A percentile compares a stretch with the other conserved stretches of the same genome.
Evolutionary conservation across 1,140 invertebrate genomes (phyloP).

Genomic region (Globodera ellingtonae): DNA sequence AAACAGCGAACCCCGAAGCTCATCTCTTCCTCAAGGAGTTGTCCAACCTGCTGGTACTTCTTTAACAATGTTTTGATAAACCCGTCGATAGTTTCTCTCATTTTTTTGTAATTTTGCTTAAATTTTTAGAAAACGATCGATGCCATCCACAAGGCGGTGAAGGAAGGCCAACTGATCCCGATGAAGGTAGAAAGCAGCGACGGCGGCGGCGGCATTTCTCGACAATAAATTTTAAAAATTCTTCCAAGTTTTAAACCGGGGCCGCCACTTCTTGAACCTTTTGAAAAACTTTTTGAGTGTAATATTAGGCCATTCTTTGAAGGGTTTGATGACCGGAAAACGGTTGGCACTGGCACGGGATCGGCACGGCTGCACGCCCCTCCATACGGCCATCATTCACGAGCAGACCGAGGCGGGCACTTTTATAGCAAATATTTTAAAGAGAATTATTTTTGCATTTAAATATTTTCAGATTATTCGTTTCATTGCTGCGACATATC

Average conservation of each 20-base stretch:
- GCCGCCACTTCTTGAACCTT: too few relatives aligned
- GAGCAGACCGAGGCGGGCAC: constrained; percentile 71
- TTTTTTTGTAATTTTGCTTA: constrained; percentile 14
- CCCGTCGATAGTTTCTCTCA: too few relatives aligned
- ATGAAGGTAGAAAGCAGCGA: constrained; percentile 58
- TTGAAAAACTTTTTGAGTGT: too few relatives aligned
- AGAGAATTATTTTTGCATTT: not conserved
- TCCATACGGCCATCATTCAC: constrained; percentile 71
- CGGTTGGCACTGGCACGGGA: constrained; percentile 75
- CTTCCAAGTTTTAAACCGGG: not conserved
- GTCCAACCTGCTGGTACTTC: constrained; percentile 74
- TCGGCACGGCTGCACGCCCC: constrained; percentile 79
- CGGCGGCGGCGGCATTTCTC: not conserved
- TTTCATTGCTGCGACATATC: constrained; percentile 59
- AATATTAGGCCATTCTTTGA: not conserved
- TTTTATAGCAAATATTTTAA: not conserved
- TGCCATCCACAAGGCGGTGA: constrained; percentile 75
- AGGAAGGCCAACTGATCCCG: constrained; percentile 73
- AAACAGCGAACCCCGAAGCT: constrained; percentile 73
- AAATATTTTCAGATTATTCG: constrained; percentile 68
- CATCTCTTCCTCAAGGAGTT: constrained; percentile 74
- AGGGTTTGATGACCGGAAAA: constrained; percentile 68
- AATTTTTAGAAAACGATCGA: constrained; percentile 63
- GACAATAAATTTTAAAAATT: not conserved
- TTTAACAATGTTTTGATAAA: not conserved